A percentile compares a stretch with the other conserved stretches of the same genome.
These are phyloP conservation scores for Eidolon helvum DNA, from an alignment of 2,113 vertebrate species.

Conservation along the genomic window DNA sequence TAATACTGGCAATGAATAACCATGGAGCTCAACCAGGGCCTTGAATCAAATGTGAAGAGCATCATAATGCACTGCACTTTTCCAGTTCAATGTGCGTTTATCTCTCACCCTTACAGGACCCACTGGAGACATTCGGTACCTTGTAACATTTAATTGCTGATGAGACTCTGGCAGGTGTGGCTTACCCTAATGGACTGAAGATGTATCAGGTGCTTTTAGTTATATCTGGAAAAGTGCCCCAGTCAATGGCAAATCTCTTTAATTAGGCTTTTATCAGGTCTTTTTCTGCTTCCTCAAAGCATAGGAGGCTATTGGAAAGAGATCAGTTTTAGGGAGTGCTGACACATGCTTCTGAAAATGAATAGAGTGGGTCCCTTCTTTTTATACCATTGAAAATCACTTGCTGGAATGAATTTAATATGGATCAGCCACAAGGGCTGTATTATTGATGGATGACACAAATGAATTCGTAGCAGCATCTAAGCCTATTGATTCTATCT, in stretches of 20 bases:
- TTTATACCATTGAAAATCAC: slow-evolving; percentile 60
- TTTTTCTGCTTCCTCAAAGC: slow-evolving; percentile 12
- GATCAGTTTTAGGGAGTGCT: slow-evolving; percentile 60
- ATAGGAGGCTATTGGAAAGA: not conserved
- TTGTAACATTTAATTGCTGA: slow-evolving; percentile 57
- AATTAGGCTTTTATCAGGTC: slow-evolving; percentile 54
- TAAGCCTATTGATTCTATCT: slow-evolving; percentile 54
- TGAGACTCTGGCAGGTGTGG: slow-evolving; percentile 22
- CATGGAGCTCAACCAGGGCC: not conserved
- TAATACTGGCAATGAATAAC: not conserved
- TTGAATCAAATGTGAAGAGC: not conserved
- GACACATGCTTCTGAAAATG: slow-evolving; percentile 65
- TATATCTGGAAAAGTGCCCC: slow-evolving; percentile 28
- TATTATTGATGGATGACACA: slow-evolving; percentile 61
- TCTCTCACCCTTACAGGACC: not conserved
- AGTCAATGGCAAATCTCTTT: slow-evolving; percentile 54
- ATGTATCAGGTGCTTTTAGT: slow-evolving; percentile 40
- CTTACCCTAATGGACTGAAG: slow-evolving; percentile 59
- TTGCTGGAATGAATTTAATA: slow-evolving; percentile 73
- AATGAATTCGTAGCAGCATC: slow-evolving; percentile 51
- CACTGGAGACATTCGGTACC: slow-evolving; percentile 20
- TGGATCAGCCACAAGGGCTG: slow-evolving; percentile 46
- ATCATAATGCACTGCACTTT: not conserved
- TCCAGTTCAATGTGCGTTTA: not conserved
- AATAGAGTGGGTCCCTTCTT: slow-evolving; percentile 55